These are phyloP conservation scores for Pristionchus maxplancki DNA, from an alignment of 2,888 invertebrate species.

Conservation along the genomic window DNA sequence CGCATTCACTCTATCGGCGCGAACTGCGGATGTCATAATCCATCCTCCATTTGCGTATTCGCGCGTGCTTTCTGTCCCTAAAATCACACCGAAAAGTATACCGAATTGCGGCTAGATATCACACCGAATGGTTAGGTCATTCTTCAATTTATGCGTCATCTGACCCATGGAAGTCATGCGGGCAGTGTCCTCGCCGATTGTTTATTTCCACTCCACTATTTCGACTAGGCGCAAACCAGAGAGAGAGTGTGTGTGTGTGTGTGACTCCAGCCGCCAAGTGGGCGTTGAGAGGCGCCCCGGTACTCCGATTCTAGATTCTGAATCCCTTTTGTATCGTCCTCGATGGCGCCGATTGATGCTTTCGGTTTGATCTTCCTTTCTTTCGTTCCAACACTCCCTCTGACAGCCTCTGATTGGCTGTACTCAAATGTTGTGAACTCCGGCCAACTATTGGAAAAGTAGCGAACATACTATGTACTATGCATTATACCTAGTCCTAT, in stretches of 20 bases:
- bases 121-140: too few relatives aligned
- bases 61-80: too few relatives aligned
- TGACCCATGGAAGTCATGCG: too few relatives aligned
- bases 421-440: too few relatives aligned
- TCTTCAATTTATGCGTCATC: too few relatives aligned
- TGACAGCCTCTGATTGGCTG: neutral
- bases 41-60: too few relatives aligned
- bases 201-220: conserved; percentile 44
- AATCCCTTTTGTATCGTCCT: neutral
- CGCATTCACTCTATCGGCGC: too few relatives aligned
- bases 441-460: too few relatives aligned
- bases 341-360: neutral
- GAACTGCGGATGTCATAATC: too few relatives aligned
- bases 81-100: too few relatives aligned
- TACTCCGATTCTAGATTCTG: neutral
- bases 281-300: neutral
- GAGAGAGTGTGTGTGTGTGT: neutral
- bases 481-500: neutral
- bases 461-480: neutral
- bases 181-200: neutral
- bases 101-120: too few relatives aligned
- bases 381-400: neutral
- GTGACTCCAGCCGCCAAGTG: neutral
- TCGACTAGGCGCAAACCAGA: too few relatives aligned
- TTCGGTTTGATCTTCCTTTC: neutral